A percentile compares a stretch with the other conserved stretches of the same genome.
phyloP scores from a whole-genome alignment of 2,888 invertebrate genomes.

The Cryptus armator region DNA sequence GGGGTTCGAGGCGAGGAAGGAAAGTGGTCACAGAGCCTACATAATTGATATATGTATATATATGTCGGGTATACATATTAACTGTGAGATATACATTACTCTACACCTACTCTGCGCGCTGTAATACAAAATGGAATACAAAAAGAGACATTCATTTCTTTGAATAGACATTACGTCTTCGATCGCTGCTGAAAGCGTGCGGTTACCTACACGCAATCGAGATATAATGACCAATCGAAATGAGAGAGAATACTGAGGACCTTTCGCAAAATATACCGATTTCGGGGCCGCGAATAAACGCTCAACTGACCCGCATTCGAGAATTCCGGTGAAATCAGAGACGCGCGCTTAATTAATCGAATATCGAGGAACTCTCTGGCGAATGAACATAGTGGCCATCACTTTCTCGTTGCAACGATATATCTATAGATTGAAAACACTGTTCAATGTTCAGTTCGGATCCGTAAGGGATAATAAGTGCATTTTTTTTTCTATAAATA shows the following conservation, averaged over 20 bases:
- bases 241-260: background rate
- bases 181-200: background rate
- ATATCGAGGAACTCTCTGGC: background rate
- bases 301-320: background rate
- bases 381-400: background rate
- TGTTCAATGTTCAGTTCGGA: background rate
- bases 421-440: background rate
- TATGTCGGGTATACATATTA: background rate
- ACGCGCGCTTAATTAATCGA: background rate
- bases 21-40: conserved; percentile 71
- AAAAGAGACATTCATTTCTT: background rate
- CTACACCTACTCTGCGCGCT: background rate
- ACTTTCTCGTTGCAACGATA: background rate
- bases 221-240: background rate
- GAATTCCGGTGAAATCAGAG: background rate
- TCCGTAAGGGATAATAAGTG: background rate
- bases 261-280: background rate
- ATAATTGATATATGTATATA: conserved; percentile 3
- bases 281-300: background rate
- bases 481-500: background rate
- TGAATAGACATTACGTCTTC: conserved; percentile 41
- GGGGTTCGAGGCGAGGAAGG: conserved; percentile 72
- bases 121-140: background rate
- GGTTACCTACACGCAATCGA: background rate
- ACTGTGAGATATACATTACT: background rate